Evolutionary conservation across 2,888 invertebrate genomes (phyloP), one percentile per base, ranked within the genome.

Genomic region (Mellilla xanthometata): DNA sequence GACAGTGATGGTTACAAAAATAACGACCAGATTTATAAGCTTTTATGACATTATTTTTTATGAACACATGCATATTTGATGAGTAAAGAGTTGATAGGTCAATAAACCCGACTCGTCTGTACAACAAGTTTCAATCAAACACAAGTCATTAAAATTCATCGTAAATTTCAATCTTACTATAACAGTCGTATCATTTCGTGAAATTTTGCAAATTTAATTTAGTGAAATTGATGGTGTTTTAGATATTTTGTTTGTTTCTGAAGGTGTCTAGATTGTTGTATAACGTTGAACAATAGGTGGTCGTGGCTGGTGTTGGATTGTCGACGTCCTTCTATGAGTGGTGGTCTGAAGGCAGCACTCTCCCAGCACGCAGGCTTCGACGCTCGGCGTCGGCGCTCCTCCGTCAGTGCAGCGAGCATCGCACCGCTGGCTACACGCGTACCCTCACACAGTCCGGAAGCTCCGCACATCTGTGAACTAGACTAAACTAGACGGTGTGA

Each of bases 341-440:
- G 45, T 35, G 34, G 46, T 49, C 47, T 39, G 52, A 27, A 41
- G 51, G 49, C 46, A 49, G 53, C 52, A 46, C 40, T 28, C 73
- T 72, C 66, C 69, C 71, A 66, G 23, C 61, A 60, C 72, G 68
- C 66, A 79, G 79, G 72, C 76, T 82, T 80, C 77, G 62, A 74
- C 63, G 62, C 65, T 42, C 55, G 49, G 49, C 48, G 61, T 62
- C 66, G 68, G 60, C 76, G 74, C 69, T 67, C 69, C 69, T 56
- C 65, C 62, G 70, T 52, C 56, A 72, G 72, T 56, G 54, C 49
- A 52, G 49, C 40, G 49, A 49, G 76, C 81, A 81, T 79, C 69
- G 64, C 61, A 47, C 68, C 60, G 45, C 29, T 44, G 49, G 43
- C 35, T 31, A 9, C 46, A 56, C 55, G 54, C 47, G 53, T 50